phyloP scores from a whole-genome alignment of 2,888 invertebrate species.

The Sussaba pulchella region DNA sequence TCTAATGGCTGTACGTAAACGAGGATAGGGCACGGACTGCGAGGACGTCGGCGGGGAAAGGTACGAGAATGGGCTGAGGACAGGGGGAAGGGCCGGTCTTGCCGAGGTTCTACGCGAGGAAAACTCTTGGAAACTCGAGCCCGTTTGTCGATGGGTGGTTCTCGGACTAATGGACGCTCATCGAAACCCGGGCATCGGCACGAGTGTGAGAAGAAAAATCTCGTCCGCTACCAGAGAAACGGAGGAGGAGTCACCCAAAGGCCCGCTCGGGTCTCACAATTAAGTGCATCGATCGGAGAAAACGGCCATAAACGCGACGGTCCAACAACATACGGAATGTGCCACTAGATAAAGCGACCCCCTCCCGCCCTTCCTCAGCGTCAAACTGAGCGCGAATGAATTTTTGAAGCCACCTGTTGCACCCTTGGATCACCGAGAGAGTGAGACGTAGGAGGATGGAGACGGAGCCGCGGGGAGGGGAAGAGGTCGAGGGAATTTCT shows the following conservation, averaged over 20 bases:
- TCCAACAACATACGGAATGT: constrained; percentile 28
- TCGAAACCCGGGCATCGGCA: constrained; percentile 24
- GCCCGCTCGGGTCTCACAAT: constrained; percentile 65
- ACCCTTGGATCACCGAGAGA: constrained; percentile 19
- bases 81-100: background rate
- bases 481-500: no score
- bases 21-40: no score
- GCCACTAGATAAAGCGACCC: constrained; percentile 46
- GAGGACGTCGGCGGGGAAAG: background rate
- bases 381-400: constrained; percentile 68
- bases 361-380: constrained; percentile 1
- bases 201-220: constrained; percentile 2
- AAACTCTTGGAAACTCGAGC: constrained; percentile 20
- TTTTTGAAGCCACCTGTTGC: constrained; percentile 78
- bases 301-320: constrained; percentile 37
- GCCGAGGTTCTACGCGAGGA: background rate
- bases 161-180: constrained; percentile 50
- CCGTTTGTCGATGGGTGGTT: constrained; percentile 42
- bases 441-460: background rate
- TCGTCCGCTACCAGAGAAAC: background rate
- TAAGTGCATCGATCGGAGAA: constrained; percentile 70
- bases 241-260: background rate
- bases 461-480: no score
- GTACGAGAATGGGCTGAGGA: background rate
- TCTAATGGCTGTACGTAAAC: no score